These are phyloP conservation scores for Daktulosphaira vitifoliae DNA, from an alignment of 1,140 invertebrate species.

Conservation along the genomic window DNA sequence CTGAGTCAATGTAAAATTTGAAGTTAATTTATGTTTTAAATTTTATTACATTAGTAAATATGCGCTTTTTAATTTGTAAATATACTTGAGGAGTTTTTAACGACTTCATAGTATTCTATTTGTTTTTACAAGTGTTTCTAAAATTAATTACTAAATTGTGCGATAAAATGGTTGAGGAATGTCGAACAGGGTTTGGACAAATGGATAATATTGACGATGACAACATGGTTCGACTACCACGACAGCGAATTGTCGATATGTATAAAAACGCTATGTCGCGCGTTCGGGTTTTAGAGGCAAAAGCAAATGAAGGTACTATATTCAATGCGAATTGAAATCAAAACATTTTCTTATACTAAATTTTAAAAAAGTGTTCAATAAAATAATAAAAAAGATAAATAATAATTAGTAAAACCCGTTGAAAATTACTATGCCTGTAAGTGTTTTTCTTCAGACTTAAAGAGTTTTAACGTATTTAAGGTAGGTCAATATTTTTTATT, in stretches of 20 bases:
- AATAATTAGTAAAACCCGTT: not conserved
- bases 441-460: conserved; percentile 6
- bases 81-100: not conserved
- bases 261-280: conserved; percentile 33
- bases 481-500: conserved; percentile 23
- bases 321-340: conserved; percentile 8
- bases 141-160: conserved; percentile 16
- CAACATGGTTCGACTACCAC: conserved; percentile 26
- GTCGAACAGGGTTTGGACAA: conserved; percentile 13
- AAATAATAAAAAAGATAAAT: not conserved
- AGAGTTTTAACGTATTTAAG: conserved; percentile 2
- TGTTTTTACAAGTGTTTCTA: not conserved
- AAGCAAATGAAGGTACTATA: conserved; percentile 30
- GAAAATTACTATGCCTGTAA: conserved; percentile 6
- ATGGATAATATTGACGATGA: conserved; percentile 23
- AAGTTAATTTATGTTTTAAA: too few relatives aligned
- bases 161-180: conserved; percentile 14
- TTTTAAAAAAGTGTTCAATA: conserved; percentile 17
- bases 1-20: too few relatives aligned
- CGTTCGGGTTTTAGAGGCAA: conserved; percentile 33
- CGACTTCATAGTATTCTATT: not conserved
- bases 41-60: too few relatives aligned
- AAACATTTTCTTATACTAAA: not conserved
- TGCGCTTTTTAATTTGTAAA: too few relatives aligned
- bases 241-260: conserved; percentile 32